Conservation (phyloP, 92 coral and sea anemone species). For the Parazoanthus swiftii region DNA sequence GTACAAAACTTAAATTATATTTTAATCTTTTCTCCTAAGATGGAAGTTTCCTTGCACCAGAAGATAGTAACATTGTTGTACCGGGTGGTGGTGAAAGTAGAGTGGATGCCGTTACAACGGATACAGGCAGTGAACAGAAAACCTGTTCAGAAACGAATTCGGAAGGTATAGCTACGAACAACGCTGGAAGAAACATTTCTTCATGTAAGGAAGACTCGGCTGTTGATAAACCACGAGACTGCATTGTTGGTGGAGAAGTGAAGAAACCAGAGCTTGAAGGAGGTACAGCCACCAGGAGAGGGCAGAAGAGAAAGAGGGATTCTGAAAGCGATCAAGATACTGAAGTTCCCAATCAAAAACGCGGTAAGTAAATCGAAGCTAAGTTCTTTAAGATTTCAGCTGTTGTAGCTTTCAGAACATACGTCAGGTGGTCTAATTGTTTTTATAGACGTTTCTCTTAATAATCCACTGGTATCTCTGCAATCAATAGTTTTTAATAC, state of each 20-base stretch:
- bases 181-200: not conserved
- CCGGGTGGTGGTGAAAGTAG: not conserved
- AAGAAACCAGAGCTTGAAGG: constrained; percentile 9
- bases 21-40: not conserved
- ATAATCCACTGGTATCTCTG: no score
- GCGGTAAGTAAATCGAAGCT: not conserved
- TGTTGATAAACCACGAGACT: not conserved
- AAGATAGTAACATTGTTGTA: not conserved
- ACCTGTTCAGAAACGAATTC: not conserved
- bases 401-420: no score
- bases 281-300: not conserved
- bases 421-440: not conserved
- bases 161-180: not conserved
- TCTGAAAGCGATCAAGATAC: constrained; percentile 13
- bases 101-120: not conserved
- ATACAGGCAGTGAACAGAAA: not conserved
- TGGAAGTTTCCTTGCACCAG: not conserved
- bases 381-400: no score
- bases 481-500: no score
- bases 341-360: not conserved
- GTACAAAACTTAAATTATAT: no score
- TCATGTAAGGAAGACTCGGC: not conserved
- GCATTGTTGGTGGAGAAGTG: not conserved
- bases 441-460: no score
- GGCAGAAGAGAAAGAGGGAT: constrained; percentile 13